A percentile compares a stretch with the other conserved stretches of the same genome.
These are phyloP conservation scores for Cheilosia urbana DNA, from an alignment of 2,888 invertebrate genomes.

Conservation along the genomic window DNA sequence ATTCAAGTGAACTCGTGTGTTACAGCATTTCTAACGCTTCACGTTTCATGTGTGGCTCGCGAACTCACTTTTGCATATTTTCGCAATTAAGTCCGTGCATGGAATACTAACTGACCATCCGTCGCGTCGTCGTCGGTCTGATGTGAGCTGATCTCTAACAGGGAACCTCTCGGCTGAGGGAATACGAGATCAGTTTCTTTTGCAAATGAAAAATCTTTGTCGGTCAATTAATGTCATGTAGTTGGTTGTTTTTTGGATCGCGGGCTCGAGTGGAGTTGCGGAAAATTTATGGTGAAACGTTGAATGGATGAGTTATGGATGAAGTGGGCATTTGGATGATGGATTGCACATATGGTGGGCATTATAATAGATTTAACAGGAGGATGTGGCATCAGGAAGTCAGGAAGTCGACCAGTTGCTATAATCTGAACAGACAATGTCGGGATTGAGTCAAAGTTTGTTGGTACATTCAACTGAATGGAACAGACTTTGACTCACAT, in stretches of 20 bases:
- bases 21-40: slow-evolving; percentile 54
- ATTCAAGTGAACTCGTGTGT: slow-evolving; percentile 38
- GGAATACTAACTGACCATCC: slow-evolving; percentile 51
- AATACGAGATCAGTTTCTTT: slow-evolving; percentile 48
- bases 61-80: slow-evolving; percentile 54
- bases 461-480: neutral
- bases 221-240: slow-evolving; percentile 67
- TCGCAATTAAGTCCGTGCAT: slow-evolving; percentile 51
- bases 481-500: too few relatives aligned
- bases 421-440: neutral
- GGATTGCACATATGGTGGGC: slow-evolving; percentile 17
- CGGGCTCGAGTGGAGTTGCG: neutral
- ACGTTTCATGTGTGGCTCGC: slow-evolving; percentile 22
- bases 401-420: neutral
- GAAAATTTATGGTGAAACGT: slow-evolving; percentile 44
- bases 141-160: slow-evolving; percentile 37
- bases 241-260: slow-evolving; percentile 35
- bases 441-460: too few relatives aligned
- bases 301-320: slow-evolving; percentile 53
- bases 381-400: neutral
- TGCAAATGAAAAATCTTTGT: slow-evolving; percentile 52
- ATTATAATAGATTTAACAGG: slow-evolving; percentile 21
- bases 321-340: slow-evolving; percentile 40
- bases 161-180: slow-evolving; percentile 9
- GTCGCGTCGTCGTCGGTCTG: neutral